A percentile compares a stretch with the other conserved stretches of the same genome.
Conservation (phyloP, 2,113 vertebrate genomes). For the Climacteris rufus region DNA sequence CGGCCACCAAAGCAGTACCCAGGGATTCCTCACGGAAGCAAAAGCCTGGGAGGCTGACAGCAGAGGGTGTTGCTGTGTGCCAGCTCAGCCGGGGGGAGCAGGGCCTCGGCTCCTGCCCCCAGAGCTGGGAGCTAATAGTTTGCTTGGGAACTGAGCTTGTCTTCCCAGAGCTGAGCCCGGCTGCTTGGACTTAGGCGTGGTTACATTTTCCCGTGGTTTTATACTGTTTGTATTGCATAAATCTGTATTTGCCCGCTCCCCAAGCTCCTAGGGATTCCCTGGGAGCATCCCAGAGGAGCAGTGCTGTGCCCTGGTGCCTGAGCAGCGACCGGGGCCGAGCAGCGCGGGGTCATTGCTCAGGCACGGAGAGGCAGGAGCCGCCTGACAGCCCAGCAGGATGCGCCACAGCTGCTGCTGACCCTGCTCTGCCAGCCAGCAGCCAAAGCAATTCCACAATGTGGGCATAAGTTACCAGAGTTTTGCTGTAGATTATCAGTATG, state of each 20-base stretch:
- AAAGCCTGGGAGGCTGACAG: neutral
- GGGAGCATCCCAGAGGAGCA: rapidly evolving
- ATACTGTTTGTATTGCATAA: neutral
- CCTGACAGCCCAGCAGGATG: neutral
- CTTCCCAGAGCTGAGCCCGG: neutral
- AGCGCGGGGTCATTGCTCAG: neutral
- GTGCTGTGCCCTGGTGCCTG: neutral
- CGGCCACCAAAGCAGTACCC: neutral
- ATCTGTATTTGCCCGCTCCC: neutral
- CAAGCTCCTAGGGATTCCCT: neutral
- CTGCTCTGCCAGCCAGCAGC: neutral
- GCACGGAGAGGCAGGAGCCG: neutral
- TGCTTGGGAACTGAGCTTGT: rapidly evolving
- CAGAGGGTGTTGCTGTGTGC: rapidly evolving
- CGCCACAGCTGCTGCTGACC: neutral
- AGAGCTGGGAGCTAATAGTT: neutral
- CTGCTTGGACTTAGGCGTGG: neutral
- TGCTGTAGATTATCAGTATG: neutral
- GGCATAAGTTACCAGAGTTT: neutral
- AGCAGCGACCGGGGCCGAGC: neutral
- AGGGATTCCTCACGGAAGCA: neutral
- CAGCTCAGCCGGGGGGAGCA: neutral
- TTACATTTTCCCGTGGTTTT: neutral
- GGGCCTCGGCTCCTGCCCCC: neutral
- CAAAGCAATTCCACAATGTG: rapidly evolving